phyloP scores from a whole-genome alignment of 2,113 vertebrate species.

The Xiphophorus maculatus region DNA sequence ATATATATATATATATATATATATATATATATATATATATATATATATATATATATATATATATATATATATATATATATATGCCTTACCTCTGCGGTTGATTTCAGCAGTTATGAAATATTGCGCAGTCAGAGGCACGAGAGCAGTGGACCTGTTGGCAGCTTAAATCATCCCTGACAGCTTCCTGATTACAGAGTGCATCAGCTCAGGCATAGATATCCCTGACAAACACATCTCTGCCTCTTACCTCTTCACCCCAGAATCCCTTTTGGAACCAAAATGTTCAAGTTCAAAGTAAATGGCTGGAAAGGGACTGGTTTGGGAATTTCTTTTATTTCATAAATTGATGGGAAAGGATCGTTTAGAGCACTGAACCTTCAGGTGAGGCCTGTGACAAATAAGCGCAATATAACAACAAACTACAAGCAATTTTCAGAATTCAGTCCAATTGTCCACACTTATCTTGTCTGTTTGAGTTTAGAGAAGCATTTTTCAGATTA shows the following conservation, averaged over 20 bases:
- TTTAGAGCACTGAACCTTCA: neutral
- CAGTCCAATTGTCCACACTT: constrained; percentile 1
- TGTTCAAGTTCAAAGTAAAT: neutral
- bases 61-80: too few species aligned
- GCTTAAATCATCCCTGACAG: constrained; percentile 55
- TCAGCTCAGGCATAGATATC: constrained; percentile 11
- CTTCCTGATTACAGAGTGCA: constrained; percentile 44
- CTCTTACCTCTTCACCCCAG: neutral
- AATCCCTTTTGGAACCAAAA: neutral
- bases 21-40: too few species aligned
- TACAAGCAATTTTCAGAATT: constrained; percentile 21
- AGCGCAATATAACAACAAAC: neutral
- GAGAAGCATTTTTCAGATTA: constrained; percentile 53
- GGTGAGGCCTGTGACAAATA: neutral
- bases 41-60: too few species aligned
- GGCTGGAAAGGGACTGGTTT: neutral
- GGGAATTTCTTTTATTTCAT: neutral
- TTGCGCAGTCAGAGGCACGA: constrained; percentile 11
- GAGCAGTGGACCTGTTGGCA: constrained; percentile 15
- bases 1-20: neutral
- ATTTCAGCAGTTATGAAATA: constrained; percentile 30
- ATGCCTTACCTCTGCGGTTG: constrained; percentile 4
- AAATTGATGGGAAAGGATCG: neutral
- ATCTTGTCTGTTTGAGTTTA: constrained; percentile 52
- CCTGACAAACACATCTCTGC: constrained; percentile 26